phyloP scores from a whole-genome alignment of 2,888 invertebrate genomes.

The Teleiodes luculella region DNA sequence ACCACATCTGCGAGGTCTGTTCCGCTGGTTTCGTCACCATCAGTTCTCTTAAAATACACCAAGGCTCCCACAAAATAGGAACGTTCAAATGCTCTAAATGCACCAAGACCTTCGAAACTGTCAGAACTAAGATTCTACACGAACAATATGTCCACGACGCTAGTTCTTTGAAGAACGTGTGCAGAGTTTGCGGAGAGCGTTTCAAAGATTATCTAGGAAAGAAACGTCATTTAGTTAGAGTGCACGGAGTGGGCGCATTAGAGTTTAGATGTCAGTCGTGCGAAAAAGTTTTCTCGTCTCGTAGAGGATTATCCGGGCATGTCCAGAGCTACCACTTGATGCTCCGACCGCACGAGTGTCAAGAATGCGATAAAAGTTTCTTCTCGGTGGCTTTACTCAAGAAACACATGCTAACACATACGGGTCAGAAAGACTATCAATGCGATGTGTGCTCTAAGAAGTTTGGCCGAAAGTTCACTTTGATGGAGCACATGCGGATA shows the following conservation, averaged over 20 bases:
- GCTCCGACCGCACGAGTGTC: constrained; percentile 24
- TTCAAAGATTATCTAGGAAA: constrained; percentile 43
- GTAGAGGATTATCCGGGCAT: constrained; percentile 42
- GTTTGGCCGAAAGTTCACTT: constrained; percentile 32
- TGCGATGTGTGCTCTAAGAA: constrained; percentile 54
- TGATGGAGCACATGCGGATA: constrained; percentile 41
- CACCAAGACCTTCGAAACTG: constrained; percentile 39
- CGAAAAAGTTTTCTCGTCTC: constrained; percentile 44
- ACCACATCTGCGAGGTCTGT: constrained; percentile 44
- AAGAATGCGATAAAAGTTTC: constrained; percentile 23
- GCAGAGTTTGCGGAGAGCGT: constrained; percentile 40
- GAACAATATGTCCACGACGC: constrained; percentile 20
- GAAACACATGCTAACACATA: constrained; percentile 56
- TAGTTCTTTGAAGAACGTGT: constrained; percentile 18
- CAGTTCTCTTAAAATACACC: constrained; percentile 11
- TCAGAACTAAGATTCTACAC: constrained; percentile 29
- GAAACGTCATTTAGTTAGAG: constrained; percentile 49
- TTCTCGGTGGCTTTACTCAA: constrained; percentile 44
- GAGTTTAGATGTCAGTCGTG: constrained; percentile 51
- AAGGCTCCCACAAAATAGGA: not conserved
- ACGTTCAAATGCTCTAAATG: constrained; percentile 45
- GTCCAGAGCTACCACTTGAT: constrained; percentile 51
- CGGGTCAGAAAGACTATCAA: constrained; percentile 42
- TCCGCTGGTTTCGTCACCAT: constrained; percentile 30
- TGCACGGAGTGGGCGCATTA: constrained; percentile 42